Base-by-base conservation (phyloP, 2,888 invertebrate genomes). In the Drosophila monieri region DNA sequence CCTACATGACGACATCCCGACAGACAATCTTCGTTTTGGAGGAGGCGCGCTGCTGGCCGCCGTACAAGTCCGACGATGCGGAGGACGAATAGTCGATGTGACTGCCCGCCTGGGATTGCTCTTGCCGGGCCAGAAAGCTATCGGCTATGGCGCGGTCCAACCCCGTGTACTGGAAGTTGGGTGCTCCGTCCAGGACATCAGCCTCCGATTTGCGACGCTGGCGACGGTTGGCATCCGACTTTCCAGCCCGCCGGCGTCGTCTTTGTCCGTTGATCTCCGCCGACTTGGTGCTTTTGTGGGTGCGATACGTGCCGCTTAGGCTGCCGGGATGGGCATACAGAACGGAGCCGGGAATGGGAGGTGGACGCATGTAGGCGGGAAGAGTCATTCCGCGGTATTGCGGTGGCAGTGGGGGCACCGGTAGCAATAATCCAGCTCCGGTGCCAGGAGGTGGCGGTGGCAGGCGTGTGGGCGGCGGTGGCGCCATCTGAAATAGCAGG, bases 131-230 rank as follows among this genome's bases (percentile, higher is more conserved):
- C 64, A 91, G 70, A 25, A 91, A 92, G 61, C 85, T 91, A 65
- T 92, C 91, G 3, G 91, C 91, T 59, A 92, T 90, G 59, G 88
- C 88, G 39, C 91, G 90, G 80, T 91, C 91, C 47, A 91, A 62
- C 0, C 92, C 91, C 0, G 90, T 91, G 52, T 91, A 91, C 32
- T 89, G 90, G 58, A 91, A 91, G 12, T 91, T 90, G 27, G 88
- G 83, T 35, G 85, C 77, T n/a, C 88, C 89, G 27, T 90, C 89
- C 1, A 90, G 39, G 8, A 89, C 79, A 78, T 91, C 91, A 9
- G 90, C 89, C 58, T 91, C 90, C 30, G 91, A 91, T 60, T 90
- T 91, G 57, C 91, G 89, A 27, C 91, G 88, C 65, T 90, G 91
- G n/a, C 89, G 88, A 6, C 87, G 89, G 74, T 80, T 88, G 5